Conservation (phyloP, 2,113 vertebrate genomes). For the Pao palembangensis region DNA sequence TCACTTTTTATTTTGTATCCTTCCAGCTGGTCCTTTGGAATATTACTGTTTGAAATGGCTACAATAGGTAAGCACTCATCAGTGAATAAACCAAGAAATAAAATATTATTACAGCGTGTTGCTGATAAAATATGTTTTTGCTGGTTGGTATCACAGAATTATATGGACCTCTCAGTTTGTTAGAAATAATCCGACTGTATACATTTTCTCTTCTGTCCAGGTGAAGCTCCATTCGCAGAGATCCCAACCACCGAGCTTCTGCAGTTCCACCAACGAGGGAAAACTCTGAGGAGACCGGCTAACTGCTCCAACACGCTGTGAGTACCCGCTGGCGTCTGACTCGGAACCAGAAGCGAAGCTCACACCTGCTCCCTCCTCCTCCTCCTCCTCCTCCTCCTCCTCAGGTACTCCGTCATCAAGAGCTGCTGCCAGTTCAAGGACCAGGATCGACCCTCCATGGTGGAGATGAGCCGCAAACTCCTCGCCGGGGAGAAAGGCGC, state of each 20-base stretch:
- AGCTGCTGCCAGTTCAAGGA: slow-evolving; percentile 87
- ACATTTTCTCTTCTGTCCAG: slow-evolving; percentile 59
- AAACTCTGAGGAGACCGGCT: slow-evolving; percentile 82
- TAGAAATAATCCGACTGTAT: too few relatives aligned
- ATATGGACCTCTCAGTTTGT: background rate
- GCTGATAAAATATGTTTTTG: background rate
- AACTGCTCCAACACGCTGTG: slow-evolving; percentile 83
- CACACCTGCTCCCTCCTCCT: background rate
- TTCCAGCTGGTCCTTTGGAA: slow-evolving; percentile 88
- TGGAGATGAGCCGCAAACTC: slow-evolving; percentile 73
- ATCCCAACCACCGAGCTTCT: slow-evolving; percentile 81
- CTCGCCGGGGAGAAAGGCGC: slow-evolving; percentile 73
- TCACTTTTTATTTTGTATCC: slow-evolving; percentile 5
- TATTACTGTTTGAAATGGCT: slow-evolving; percentile 87
- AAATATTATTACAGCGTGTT: background rate
- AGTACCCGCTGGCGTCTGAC: slow-evolving; percentile 34
- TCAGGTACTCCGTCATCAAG: slow-evolving; percentile 85
- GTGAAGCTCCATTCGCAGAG: slow-evolving; percentile 89
- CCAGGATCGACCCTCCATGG: slow-evolving; percentile 69
- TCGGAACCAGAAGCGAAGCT: background rate
- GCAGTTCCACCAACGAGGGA: slow-evolving; percentile 82
- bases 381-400: background rate
- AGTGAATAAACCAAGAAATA: background rate
- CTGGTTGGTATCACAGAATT: too few relatives aligned
- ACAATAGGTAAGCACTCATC: slow-evolving; percentile 79